Base-by-base conservation (phyloP, 2,113 vertebrate species). In the Varanus komodoensis region DNA sequence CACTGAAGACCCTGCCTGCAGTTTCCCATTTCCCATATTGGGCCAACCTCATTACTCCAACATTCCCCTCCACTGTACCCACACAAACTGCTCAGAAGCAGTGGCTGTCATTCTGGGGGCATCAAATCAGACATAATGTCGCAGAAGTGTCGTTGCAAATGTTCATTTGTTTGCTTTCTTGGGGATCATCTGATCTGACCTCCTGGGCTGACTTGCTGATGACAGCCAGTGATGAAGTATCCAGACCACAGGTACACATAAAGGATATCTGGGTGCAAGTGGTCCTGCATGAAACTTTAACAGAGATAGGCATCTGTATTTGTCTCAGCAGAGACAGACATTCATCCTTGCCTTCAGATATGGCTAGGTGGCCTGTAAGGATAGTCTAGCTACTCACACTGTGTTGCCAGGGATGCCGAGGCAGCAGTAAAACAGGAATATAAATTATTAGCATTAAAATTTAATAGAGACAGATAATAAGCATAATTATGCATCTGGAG, bases 401-500 rank as follows among this genome's bases (percentile, higher is more conserved):
- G 29, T 1, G 44, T 50, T 85, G 67, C 44, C 44, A 73, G 68
- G 25, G 68, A 67, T 8, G 15, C 15, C 52, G 44, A 85, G 6
- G 84, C 67, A 73, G 68, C 67, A 85, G 44, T 67, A 85, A 8
- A 52, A 52, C 84, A 52, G 48, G 27, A 68, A 71, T 21, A 69
- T 73, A 52, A 69, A 71, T 73, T 71, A 85, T 85, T 73, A 85
- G 44, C 32, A 38, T 85, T 85, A 38, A 73, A n/a, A n/a, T 85
- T 85, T 52, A 71, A 85, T 73, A 50, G 67, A 71, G 68, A 32
- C 27, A 73, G 44, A 34, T 73, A 73, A 85, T 85, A 85, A 52
- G 68, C 48, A 73, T 85, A 73, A 52, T 85, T 73, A 73, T 73
- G 44, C 68, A 50, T 44, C 84, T 85, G 84, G 84, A 73, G 83